A percentile compares a stretch with the other conserved stretches of the same genome.
Conservation (phyloP, 2,113 vertebrate genomes). For the Isurus oxyrinchus region DNA sequence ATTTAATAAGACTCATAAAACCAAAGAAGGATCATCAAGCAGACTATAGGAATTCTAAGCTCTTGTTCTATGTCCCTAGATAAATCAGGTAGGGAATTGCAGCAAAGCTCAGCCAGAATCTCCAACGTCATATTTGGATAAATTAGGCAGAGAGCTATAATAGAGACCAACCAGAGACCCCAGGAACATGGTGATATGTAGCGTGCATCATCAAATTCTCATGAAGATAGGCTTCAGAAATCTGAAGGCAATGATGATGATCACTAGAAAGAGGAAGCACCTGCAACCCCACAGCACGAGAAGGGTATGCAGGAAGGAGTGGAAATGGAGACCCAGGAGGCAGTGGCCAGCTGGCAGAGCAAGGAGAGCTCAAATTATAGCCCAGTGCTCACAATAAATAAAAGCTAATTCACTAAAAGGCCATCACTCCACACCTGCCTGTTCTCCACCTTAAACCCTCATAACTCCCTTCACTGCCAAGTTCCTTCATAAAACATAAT, state of each 20-base stretch:
- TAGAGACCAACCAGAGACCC: neutral
- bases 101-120: neutral
- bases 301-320: neutral
- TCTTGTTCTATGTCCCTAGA: neutral
- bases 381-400: neutral
- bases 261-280: neutral
- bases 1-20: neutral
- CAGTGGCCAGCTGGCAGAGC: neutral
- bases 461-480: neutral
- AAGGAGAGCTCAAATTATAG: neutral
- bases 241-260: neutral
- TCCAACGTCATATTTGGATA: neutral
- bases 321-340: neutral
- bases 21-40: neutral
- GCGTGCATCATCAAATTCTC: neutral
- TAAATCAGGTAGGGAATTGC: neutral
- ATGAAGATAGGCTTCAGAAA: slow-evolving; percentile 6
- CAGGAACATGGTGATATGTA: neutral
- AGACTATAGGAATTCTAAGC: neutral
- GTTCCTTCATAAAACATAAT: neutral
- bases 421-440: neutral
- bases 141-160: neutral
- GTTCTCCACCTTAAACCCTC: neutral
- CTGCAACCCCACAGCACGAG: neutral
- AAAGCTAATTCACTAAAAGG: neutral